Percentiles rank a stretch among this genome's conserved stretches.
These are phyloP conservation scores for Zoanthus solanderi DNA, from an alignment of 92 coral and sea anemone species.

Conservation along the genomic window DNA sequence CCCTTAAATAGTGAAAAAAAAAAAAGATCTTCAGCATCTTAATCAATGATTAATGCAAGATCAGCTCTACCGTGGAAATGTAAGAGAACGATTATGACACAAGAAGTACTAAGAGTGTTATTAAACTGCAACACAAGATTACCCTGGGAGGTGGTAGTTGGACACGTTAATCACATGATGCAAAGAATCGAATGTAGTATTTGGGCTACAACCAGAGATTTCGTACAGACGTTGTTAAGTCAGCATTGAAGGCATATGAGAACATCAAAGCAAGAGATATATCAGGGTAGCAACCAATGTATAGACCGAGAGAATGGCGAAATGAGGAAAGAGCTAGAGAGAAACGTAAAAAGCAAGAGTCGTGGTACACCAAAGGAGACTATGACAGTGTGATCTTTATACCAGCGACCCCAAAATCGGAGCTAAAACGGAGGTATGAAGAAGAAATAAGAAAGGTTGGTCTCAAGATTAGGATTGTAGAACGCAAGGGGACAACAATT, in stretches of 20 bases:
- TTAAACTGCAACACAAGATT: slow-evolving; percentile 34
- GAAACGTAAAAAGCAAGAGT: background rate
- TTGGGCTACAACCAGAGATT: slow-evolving; percentile 32
- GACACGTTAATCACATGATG: slow-evolving; percentile 19
- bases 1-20: too few species aligned
- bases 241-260: slow-evolving; percentile 40
- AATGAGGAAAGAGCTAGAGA: background rate
- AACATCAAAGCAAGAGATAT: background rate
- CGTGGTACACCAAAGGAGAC: background rate
- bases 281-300: background rate
- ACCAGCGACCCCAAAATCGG: background rate
- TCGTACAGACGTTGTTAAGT: slow-evolving; percentile 10
- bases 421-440: background rate
- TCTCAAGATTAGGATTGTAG: background rate
- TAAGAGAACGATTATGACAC: slow-evolving; percentile 26
- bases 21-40: background rate
- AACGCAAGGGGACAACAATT: background rate
- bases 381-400: background rate
- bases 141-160: slow-evolving; percentile 20
- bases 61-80: slow-evolving; percentile 38
- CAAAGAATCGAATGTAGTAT: slow-evolving; percentile 21
- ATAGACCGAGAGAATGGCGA: background rate
- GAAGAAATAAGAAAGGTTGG: background rate
- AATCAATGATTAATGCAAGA: slow-evolving; percentile 39
- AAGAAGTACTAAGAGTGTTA: slow-evolving; percentile 36